Percentiles rank a stretch among this genome's conserved stretches.
These are phyloP conservation scores for Limnephilus lunatus DNA, from an alignment of 2,888 invertebrate genomes.

Conservation along the genomic window DNA sequence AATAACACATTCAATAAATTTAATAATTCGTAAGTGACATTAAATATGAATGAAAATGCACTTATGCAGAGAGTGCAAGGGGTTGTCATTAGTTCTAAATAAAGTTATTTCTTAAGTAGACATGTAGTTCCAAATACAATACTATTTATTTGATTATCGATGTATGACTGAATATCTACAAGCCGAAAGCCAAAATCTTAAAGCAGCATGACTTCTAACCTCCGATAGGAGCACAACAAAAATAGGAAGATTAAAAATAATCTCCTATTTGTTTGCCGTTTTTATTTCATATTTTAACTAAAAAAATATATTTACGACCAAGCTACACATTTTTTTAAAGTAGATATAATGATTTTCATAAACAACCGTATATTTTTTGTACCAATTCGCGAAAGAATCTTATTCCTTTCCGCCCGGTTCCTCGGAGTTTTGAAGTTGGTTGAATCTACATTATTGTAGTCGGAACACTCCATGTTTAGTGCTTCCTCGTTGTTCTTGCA, in stretches of 20 bases:
- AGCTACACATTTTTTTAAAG: background rate
- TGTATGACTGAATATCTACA: too few relatives aligned
- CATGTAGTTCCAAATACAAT: too few relatives aligned
- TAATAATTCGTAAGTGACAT: too few relatives aligned
- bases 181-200: too few relatives aligned
- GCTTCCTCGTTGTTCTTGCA: constrained; percentile 26
- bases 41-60: too few relatives aligned
- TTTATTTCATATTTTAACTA: background rate
- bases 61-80: too few relatives aligned
- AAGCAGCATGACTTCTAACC: background rate
- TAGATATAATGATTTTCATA: background rate
- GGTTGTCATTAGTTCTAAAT: too few relatives aligned
- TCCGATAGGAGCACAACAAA: background rate
- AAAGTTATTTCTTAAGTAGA: too few relatives aligned
- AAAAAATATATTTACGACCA: background rate
- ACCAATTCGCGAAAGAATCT: background rate
- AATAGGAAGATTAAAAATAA: background rate
- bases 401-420: background rate
- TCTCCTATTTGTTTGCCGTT: background rate
- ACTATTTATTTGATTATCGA: too few relatives aligned
- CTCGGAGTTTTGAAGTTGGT: background rate
- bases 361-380: background rate
- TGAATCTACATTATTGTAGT: background rate
- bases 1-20: too few relatives aligned
- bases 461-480: constrained; percentile 13